These are phyloP conservation scores for Hylaeus anthracinus DNA, from an alignment of 1,140 invertebrate genomes.

Conservation along the genomic window DNA sequence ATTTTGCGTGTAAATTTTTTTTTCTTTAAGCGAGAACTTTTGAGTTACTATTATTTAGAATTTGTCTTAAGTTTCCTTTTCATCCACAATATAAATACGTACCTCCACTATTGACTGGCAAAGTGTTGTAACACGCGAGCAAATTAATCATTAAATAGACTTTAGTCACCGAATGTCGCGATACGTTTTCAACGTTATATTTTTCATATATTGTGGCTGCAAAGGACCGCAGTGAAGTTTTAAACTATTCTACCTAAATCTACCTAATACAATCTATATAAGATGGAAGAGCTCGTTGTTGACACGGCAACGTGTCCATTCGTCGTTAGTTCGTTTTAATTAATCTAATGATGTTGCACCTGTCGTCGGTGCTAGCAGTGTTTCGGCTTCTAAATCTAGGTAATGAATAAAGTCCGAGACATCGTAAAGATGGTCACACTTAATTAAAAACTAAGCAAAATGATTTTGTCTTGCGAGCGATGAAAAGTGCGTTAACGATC, in stretches of 20 bases:
- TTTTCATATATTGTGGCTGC: conserved; percentile 64
- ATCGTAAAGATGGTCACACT: conserved; percentile 59
- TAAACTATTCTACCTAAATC: conserved; percentile 46
- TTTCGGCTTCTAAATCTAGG: conserved; percentile 59
- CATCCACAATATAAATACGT: conserved; percentile 62
- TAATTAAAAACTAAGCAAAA: conserved; percentile 65
- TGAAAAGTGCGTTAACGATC: conserved; percentile 52
- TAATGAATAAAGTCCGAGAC: conserved; percentile 46
- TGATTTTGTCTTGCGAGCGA: conserved; percentile 58
- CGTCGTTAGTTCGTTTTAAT: conserved; percentile 52
- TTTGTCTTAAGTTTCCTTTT: conserved; percentile 57
- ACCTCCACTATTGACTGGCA: conserved; percentile 9
- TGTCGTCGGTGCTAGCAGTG: conserved; percentile 53
- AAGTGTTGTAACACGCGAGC: conserved; percentile 26
- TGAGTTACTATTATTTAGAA: conserved; percentile 52
- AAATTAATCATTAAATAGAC: conserved; percentile 45
- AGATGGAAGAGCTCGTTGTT: conserved; percentile 57
- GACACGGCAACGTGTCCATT: conserved; percentile 46
- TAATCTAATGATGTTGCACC: conserved; percentile 52
- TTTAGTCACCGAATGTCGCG: conserved; percentile 44
- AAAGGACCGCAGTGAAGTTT: conserved; percentile 59
- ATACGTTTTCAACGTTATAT: conserved; percentile 51
- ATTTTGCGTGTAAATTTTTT: conserved; percentile 59
- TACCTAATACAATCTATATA: conserved; percentile 46
- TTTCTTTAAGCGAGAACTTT: conserved; percentile 54